Percentiles rank a stretch among this genome's conserved stretches.
These are phyloP conservation scores for Sinhomidia bicolor DNA, from an alignment of 2,888 invertebrate species.

Conservation along the genomic window DNA sequence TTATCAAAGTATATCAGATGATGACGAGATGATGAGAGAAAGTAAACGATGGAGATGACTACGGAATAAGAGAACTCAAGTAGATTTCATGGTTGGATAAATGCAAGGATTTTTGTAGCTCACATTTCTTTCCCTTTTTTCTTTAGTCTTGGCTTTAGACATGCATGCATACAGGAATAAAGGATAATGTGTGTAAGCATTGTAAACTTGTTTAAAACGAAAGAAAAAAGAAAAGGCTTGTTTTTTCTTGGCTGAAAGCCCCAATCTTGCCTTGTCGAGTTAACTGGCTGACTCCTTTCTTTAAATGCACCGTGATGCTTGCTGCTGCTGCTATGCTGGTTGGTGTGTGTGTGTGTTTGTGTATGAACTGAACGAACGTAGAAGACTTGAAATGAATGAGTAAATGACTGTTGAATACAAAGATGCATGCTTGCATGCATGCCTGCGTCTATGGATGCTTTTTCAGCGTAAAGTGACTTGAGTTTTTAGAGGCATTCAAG, in stretches of 20 bases:
- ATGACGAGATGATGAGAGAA: conserved; percentile 60
- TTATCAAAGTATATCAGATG: conserved; percentile 4
- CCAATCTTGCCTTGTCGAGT: conserved; percentile 36
- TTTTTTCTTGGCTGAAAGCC: conserved; percentile 36
- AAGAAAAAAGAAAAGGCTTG: neutral
- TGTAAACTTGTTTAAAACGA: conserved; percentile 12
- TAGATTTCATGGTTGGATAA: conserved; percentile 77
- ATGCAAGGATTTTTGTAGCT: conserved; percentile 74
- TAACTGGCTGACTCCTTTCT: conserved; percentile 68
- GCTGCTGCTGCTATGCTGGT: conserved; percentile 4
- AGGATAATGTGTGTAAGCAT: too few relatives aligned
- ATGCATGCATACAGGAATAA: neutral
- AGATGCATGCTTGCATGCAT: conserved; percentile 71
- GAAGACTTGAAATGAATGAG: conserved; percentile 62
- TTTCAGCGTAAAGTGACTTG: conserved; percentile 70
- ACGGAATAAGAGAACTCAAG: conserved; percentile 73
- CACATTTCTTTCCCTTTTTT: conserved; percentile 56
- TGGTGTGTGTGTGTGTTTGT: too few relatives aligned
- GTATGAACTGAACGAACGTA: too few relatives aligned
- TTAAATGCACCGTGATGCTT: conserved; percentile 45
- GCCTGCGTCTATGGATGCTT: conserved; percentile 70
- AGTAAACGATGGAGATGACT: conserved; percentile 66
- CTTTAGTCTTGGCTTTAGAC: neutral
- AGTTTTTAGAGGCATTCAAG: conserved; percentile 61
- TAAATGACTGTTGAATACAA: conserved; percentile 72